Conservation (phyloP, 2,797 vertebrate genomes). For the Gastrophryne carolinensis region DNA sequence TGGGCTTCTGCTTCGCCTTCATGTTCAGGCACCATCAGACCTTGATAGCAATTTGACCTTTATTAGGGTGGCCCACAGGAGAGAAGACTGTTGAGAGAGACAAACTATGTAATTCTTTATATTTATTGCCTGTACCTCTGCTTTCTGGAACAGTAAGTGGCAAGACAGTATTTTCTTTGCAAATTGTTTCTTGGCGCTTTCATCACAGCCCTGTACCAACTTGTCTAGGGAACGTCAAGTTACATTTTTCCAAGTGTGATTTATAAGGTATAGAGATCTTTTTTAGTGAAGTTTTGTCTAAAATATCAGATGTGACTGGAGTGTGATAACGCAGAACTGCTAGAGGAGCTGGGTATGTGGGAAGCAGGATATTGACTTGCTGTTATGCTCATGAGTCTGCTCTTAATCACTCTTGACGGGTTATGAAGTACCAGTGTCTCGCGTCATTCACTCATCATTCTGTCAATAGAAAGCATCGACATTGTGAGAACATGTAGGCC, state of each 20-base stretch:
- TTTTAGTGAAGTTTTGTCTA: background rate
- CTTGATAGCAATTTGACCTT: too few relatives aligned
- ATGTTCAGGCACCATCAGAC: too few relatives aligned
- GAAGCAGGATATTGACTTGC: constrained; percentile 52
- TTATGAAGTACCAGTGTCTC: background rate
- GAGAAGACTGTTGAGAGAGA: too few relatives aligned
- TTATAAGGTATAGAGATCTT: too few relatives aligned
- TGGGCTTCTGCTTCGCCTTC: too few relatives aligned
- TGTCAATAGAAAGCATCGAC: background rate
- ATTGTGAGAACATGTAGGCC: too few relatives aligned
- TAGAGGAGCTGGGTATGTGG: background rate
- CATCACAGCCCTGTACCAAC: background rate
- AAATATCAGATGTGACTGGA: background rate
- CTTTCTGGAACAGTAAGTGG: too few relatives aligned
- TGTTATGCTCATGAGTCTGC: constrained; percentile 21
- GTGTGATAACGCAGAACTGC: background rate
- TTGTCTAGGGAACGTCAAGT: background rate
- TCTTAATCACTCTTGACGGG: constrained; percentile 50
- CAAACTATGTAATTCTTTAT: too few relatives aligned
- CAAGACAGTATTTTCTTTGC: background rate
- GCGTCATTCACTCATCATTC: background rate
- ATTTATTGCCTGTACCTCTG: too few relatives aligned
- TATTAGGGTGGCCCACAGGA: too few relatives aligned
- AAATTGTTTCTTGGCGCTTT: background rate
- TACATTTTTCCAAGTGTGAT: background rate